phyloP scores from a whole-genome alignment of 2,113 vertebrate genomes.

The Ceyx cyanopectus region DNA sequence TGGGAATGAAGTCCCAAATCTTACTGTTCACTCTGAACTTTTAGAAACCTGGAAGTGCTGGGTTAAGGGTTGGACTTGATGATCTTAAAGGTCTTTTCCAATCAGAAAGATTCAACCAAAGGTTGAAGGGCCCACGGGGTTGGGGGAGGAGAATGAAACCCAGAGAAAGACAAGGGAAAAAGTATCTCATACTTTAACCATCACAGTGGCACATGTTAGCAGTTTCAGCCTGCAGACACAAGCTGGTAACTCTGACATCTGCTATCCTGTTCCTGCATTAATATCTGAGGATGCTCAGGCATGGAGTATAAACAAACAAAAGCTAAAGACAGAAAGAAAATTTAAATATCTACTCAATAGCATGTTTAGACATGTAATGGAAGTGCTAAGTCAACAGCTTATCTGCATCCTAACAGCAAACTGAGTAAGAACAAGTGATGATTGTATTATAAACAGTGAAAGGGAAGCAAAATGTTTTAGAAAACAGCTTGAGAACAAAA shows the following conservation, averaged over 20 bases:
- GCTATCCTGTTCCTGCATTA: not conserved
- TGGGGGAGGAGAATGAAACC: not conserved
- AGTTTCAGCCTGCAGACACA: not conserved
- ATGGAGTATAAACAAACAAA: not conserved
- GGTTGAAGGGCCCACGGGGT: not conserved
- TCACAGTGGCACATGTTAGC: not conserved
- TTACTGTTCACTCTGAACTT: not conserved
- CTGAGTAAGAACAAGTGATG: not conserved
- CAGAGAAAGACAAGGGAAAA: not conserved
- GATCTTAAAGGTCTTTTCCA: not conserved
- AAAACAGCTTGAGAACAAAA: conserved; percentile 5
- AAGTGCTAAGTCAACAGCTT: conserved; percentile 43
- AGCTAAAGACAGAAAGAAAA: not conserved
- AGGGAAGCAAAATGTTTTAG: conserved; percentile 29
- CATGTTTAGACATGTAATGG: conserved; percentile 43
- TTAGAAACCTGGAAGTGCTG: not conserved
- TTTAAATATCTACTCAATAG: not conserved
- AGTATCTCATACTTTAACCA: not conserved
- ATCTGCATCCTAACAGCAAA: conserved; percentile 32
- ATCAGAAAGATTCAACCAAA: not conserved
- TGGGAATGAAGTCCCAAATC: not conserved
- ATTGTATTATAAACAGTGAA: conserved; percentile 40
- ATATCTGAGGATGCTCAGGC: not conserved
- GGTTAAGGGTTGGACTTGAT: too few relatives aligned
- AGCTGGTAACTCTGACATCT: not conserved